Base-by-base conservation (phyloP, 2,797 vertebrate genomes). In the Lepidocolaptes lacrymiger region DNA sequence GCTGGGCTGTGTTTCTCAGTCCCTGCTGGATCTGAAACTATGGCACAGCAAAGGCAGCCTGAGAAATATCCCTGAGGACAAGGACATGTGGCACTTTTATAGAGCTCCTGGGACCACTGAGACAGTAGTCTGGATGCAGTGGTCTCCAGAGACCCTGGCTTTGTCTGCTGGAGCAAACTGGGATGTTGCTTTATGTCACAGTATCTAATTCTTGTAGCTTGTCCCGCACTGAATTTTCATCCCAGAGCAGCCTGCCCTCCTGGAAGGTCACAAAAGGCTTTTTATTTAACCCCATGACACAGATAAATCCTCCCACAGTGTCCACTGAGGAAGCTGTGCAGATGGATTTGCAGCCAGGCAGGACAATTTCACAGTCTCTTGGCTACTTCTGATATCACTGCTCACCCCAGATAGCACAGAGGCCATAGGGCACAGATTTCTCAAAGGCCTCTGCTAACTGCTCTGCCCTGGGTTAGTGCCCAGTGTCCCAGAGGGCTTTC, bases 321-420 rank as follows among this genome's bases (percentile, higher is more conserved):
- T 43, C 67, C 56, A 66, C 34, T 27, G 28, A 36, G 49, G 41
- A 84, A 82, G 88, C 34, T 36, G 36, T 67, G 41, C 34, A 41
- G 61, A 61, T 14, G 55, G 90, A 96, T 95, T 85, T 90, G 87
- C 54, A 85, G 88, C 67, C 58, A 74, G 67, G 41, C 80, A 48
- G 72, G 72, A 87, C 58, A 89, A 88, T 69, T 23, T 48, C 66
- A 5, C 44, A 34, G 37, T 34, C 39, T 63, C 67, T 51, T 39
- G 27, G 54, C 69, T 44, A 17, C 22, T 87, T 58, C 64, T 2
- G 2, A 58, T 82, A 74, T 75, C 67, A 66, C 41, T 64, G 7
- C 52, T 77, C 44, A 37, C 54, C 32, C 51, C 22, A 36, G 69
- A n/a, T 0, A 67, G 34, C 1, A 1, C 9, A 12, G 23, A 75